Evolutionary conservation across 2,113 vertebrate species (phyloP).

Genomic region (Reinhardtius hippoglossoides): DNA sequence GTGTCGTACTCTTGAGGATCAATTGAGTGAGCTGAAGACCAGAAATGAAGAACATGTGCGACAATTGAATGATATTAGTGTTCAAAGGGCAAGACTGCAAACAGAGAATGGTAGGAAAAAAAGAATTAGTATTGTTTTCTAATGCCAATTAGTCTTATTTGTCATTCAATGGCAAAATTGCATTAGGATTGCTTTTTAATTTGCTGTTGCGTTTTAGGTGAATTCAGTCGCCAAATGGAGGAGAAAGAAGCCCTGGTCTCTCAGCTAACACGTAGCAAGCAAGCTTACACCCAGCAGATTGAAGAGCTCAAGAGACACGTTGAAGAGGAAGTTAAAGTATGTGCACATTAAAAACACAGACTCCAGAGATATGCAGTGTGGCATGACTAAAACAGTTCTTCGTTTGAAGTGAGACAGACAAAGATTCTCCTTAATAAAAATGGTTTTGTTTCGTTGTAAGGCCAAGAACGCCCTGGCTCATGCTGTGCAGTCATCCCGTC

Average conservation of each 20-base stretch:
- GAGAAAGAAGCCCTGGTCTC: constrained; percentile 87
- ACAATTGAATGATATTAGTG: constrained; percentile 84
- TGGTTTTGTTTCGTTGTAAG: constrained; percentile 15
- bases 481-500: constrained; percentile 79
- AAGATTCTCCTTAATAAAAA: not conserved
- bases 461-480: constrained; percentile 78
- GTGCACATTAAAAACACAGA: not conserved
- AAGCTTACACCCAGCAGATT: constrained; percentile 85
- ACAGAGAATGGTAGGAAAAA: constrained; percentile 80
- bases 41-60: constrained; percentile 89
- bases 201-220: constrained; percentile 73
- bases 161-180: not conserved
- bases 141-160: not conserved
- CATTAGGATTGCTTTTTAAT: not conserved
- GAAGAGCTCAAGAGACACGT: constrained; percentile 89
- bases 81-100: constrained; percentile 86
- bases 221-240: constrained; percentile 85
- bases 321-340: constrained; percentile 85
- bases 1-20: constrained; percentile 90
- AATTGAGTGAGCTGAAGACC: constrained; percentile 87
- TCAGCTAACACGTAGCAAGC: constrained; percentile 86
- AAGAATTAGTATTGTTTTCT: not conserved
- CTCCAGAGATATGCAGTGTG: not conserved
- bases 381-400: not conserved
- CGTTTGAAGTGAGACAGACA: not conserved